Percentiles rank a stretch among this genome's conserved stretches.
phyloP scores from a whole-genome alignment of 2,888 invertebrate genomes.

The Autographa pulchrina region DNA sequence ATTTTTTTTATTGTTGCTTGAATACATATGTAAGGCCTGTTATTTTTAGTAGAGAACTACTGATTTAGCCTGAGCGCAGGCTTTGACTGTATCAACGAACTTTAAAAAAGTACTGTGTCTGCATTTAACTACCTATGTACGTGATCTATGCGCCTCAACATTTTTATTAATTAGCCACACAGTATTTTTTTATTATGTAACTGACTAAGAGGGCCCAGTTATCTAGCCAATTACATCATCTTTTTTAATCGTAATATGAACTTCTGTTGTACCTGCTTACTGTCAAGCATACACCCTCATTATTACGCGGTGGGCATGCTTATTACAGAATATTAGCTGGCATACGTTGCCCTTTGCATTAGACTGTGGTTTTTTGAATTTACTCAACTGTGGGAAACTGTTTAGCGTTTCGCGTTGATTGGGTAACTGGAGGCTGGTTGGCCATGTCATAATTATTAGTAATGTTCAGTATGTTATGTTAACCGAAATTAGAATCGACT shows the following conservation, averaged over 20 bases:
- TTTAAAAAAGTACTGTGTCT: too few relatives aligned
- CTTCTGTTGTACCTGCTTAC: slow-evolving; percentile 45
- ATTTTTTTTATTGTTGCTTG: too few relatives aligned
- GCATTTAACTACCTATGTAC: too few relatives aligned
- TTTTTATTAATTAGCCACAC: too few relatives aligned
- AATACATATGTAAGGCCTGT: too few relatives aligned
- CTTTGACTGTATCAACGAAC: too few relatives aligned
- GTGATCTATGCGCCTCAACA: too few relatives aligned
- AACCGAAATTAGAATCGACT: not conserved
- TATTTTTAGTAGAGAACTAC: too few relatives aligned
- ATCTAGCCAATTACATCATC: too few relatives aligned
- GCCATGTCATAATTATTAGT: not conserved
- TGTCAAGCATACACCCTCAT: slow-evolving; percentile 59
- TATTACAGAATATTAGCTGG: slow-evolving; percentile 70
- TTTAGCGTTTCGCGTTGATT: slow-evolving; percentile 49
- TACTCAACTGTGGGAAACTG: slow-evolving; percentile 76
- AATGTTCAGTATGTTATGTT: not conserved
- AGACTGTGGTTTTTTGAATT: slow-evolving; percentile 77
- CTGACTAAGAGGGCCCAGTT: too few relatives aligned
- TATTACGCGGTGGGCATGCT: slow-evolving; percentile 68
- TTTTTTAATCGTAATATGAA: slow-evolving; percentile 4
- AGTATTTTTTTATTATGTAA: too few relatives aligned
- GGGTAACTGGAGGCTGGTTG: slow-evolving; percentile 16
- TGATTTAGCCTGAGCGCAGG: too few relatives aligned
- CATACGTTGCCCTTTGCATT: slow-evolving; percentile 69